Conservation (phyloP, 2,113 vertebrate species). For the Alligator sinensis region DNA sequence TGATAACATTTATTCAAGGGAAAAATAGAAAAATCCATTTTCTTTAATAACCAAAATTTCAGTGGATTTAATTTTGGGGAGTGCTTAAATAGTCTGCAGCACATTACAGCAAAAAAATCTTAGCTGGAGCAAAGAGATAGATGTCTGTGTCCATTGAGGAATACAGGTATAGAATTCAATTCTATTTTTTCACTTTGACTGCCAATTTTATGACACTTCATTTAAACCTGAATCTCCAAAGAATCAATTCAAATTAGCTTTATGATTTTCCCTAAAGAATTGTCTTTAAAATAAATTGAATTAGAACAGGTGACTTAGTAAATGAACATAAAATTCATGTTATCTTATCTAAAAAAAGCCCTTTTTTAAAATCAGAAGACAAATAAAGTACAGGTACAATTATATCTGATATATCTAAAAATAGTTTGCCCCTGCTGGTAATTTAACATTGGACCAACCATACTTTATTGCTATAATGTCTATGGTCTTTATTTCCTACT, state of each 20-base stretch:
- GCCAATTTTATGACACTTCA: conserved; percentile 79
- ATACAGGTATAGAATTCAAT: conserved; percentile 75
- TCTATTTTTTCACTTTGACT: conserved; percentile 79
- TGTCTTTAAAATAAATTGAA: conserved; percentile 83
- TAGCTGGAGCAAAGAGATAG: conserved; percentile 67
- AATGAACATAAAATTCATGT: conserved; percentile 78
- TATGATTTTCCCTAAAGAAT: conserved; percentile 80
- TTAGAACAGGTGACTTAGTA: conserved; percentile 74
- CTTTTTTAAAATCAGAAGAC: conserved; percentile 77
- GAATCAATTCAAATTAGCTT: conserved; percentile 85
- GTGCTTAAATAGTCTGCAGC: conserved; percentile 64
- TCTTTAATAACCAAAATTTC: conserved; percentile 54
- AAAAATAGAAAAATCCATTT: neutral
- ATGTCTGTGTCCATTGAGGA: conserved; percentile 70
- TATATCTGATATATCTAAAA: conserved; percentile 78
- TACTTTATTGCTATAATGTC: conserved; percentile 35
- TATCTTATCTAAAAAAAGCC: conserved; percentile 77
- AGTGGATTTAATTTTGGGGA: conserved; percentile 54
- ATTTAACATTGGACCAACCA: conserved; percentile 68
- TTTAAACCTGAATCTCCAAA: conserved; percentile 82
- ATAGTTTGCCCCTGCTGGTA: conserved; percentile 75
- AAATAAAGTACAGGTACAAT: conserved; percentile 75
- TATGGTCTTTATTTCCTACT: neutral
- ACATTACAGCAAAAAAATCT: conserved; percentile 55
- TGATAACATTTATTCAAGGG: conserved; percentile 1